A percentile compares a stretch with the other conserved stretches of the same genome.
These are phyloP conservation scores for Trachops cirrhosus DNA, from an alignment of 2,797 vertebrate species.

Conservation along the genomic window DNA sequence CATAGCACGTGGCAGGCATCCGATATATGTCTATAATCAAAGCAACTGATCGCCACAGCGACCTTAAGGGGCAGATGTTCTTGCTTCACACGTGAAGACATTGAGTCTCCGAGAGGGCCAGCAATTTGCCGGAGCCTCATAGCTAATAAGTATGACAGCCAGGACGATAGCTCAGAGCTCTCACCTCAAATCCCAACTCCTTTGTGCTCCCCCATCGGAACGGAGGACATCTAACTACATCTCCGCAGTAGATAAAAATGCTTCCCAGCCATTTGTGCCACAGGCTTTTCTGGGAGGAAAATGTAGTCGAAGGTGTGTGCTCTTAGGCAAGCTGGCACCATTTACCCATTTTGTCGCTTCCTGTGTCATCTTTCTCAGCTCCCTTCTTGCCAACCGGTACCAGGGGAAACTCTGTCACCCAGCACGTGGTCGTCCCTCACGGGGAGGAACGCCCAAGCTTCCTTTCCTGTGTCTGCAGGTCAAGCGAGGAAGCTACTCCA, in stretches of 20 bases:
- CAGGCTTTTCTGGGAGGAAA: not conserved
- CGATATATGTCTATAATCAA: not conserved
- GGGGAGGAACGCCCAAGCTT: not conserved
- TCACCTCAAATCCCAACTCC: not conserved
- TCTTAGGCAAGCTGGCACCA: not conserved
- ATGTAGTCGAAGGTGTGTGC: rapidly evolving
- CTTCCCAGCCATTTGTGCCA: not conserved
- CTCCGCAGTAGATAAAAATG: not conserved
- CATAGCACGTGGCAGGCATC: not conserved
- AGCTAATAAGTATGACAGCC: not conserved
- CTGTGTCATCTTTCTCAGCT: not conserved
- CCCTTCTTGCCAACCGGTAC: not conserved
- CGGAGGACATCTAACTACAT: not conserved
- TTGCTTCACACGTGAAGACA: not conserved
- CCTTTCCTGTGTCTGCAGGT: not conserved
- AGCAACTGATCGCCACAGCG: not conserved
- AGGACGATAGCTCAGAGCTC: not conserved
- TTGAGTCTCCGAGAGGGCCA: not conserved
- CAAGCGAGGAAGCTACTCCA: not conserved
- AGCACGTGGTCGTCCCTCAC: rapidly evolving
- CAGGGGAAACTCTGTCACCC: not conserved
- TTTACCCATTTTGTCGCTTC: not conserved
- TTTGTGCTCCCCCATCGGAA: not conserved
- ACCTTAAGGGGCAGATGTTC: not conserved
- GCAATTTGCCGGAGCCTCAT: not conserved